Evolutionary conservation across 2,888 invertebrate species (phyloP).

Genomic region (Dicyrtomina minuta): DNA sequence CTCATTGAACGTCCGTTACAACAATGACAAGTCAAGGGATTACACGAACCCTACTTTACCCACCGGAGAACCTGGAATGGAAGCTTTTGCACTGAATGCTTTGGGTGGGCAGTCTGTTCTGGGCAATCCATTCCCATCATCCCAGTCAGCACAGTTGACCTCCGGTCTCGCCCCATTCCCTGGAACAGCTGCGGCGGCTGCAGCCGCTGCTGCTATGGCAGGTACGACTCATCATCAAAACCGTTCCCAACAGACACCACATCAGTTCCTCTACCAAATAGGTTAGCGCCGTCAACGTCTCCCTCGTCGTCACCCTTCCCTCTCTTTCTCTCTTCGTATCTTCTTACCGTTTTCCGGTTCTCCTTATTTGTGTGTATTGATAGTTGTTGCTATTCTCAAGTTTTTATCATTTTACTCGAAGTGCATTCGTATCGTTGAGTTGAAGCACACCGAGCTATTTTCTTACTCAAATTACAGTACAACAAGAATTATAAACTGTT

Average conservation of each 20-base stretch:
- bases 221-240: constrained; percentile 56
- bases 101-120: constrained; percentile 26
- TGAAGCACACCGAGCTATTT: no score
- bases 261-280: constrained; percentile 38
- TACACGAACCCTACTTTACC: constrained; percentile 98
- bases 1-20: constrained; percentile 97
- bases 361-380: no score
- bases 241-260: constrained; percentile 37
- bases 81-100: constrained; percentile 52
- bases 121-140: constrained; percentile 33
- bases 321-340: neutral
- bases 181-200: constrained; percentile 58
- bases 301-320: constrained; percentile 1
- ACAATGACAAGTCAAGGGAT: constrained; percentile 99
- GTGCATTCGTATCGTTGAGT: no score
- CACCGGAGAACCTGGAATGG: constrained; percentile 76
- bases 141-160: constrained; percentile 30
- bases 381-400: no score
- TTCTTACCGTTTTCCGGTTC: no score
- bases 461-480: no score
- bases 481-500: no score
- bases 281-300: constrained; percentile 17
- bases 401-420: no score
- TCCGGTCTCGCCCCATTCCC: constrained; percentile 36
- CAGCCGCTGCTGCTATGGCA: constrained; percentile 61